Base-by-base conservation (phyloP, 2,113 vertebrate genomes). In the Delphinapterus leucas region DNA sequence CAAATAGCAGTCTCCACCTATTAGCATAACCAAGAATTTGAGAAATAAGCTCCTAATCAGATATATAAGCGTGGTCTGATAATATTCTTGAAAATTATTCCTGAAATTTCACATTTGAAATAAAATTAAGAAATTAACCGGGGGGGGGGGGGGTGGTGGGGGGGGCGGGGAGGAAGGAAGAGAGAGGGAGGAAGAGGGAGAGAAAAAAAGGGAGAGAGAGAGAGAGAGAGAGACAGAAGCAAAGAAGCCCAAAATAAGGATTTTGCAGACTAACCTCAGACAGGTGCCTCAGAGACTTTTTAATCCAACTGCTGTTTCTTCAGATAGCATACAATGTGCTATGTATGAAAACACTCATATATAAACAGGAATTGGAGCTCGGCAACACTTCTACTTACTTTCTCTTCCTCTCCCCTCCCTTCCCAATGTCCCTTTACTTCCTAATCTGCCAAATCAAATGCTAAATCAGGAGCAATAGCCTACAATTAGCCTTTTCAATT, bases 401-500 rank as follows among this genome's bases (percentile, higher is more conserved):
- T 88, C 77, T 86, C 86, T 90, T 90, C 90, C 44, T 76, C 31
- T 60, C 73, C 10, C 76, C 58, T 31, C 36, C 60, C 70, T 61
- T 91, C 73, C 28, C 31, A 67, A 68, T 11, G 63, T 89, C 61
- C 61, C 63, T 96, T 92, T n/a, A 90, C 81, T 94, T 97, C 90
- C 92, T 92, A 95, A 97, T 93, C 71, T 97, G 84, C 53, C 93
- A 96, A 97, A 97, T 97, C 88, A 93, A 97, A 97, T 36, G 80
- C 55, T 90, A 97, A 90, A 81, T 96, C 88, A 90, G 88, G 90
- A 97, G 95, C 95, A 96, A 96, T 90, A 63, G 67, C 92, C 96
- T 74, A 86, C 92, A 97, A 98, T 98, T 97, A 97, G 95, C 84
- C 95, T 90, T 94, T 96, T 88, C 93, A 97, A 98, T 98, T 98